These are phyloP conservation scores for Agonopterix subpropinquella DNA, from an alignment of 2,888 invertebrate genomes.

Conservation along the genomic window DNA sequence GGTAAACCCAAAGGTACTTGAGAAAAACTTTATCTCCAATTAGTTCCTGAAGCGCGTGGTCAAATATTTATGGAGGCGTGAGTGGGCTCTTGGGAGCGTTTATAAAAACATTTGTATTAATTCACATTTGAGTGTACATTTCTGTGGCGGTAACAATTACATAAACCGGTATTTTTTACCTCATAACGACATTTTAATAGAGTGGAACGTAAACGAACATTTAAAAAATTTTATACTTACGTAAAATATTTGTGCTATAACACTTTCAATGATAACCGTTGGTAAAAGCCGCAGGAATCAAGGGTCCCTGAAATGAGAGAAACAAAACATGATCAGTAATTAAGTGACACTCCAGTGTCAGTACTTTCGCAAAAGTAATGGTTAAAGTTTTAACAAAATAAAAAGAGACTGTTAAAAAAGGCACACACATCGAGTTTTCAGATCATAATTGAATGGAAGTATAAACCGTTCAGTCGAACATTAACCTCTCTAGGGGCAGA, in stretches of 20 bases:
- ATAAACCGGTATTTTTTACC: conserved; percentile 41
- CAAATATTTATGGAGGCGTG: not conserved
- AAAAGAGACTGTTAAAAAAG: not conserved
- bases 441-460: conserved; percentile 57
- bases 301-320: conserved; percentile 87
- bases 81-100: conserved; percentile 18
- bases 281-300: conserved; percentile 99
- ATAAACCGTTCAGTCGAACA: conserved; percentile 59
- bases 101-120: conserved; percentile 43
- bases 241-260: conserved; percentile 73
- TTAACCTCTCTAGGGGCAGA: conserved; percentile 65
- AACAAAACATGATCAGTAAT: conserved; percentile 16
- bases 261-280: conserved; percentile 96
- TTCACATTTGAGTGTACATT: conserved; percentile 37
- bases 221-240: conserved; percentile 60
- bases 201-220: conserved; percentile 36
- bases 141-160: conserved; percentile 38
- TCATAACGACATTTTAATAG: conserved; percentile 58
- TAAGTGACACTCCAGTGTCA: not conserved
- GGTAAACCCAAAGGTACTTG: too few relatives aligned
- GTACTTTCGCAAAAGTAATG: too few relatives aligned
- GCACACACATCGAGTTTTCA: not conserved
- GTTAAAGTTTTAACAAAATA: too few relatives aligned
- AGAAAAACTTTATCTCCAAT: too few relatives aligned
- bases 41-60: too few relatives aligned